Percentiles rank a stretch among this genome's conserved stretches.
phyloP scores from a whole-genome alignment of 2,113 vertebrate species.

The Mirounga angustirostris region DNA sequence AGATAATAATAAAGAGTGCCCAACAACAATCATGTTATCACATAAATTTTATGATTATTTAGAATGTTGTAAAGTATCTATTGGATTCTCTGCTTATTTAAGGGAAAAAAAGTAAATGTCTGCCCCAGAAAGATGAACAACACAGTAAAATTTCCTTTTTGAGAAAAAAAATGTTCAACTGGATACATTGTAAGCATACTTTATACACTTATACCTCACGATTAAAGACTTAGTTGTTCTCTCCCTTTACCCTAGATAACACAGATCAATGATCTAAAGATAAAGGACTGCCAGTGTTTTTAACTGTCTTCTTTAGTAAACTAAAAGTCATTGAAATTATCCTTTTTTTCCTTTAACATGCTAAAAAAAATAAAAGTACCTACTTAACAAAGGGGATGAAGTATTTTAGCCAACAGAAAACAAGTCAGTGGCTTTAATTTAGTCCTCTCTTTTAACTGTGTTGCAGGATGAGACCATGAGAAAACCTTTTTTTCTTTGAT shows the following conservation, averaged over 20 bases:
- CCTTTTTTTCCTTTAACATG: background rate
- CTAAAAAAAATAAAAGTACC: background rate
- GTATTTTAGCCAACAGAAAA: background rate
- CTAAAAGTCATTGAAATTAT: background rate
- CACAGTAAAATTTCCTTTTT: background rate
- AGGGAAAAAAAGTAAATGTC: background rate
- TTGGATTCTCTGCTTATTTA: background rate
- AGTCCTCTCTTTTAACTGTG: background rate
- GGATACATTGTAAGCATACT: background rate
- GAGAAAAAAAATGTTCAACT: background rate
- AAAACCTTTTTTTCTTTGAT: background rate
- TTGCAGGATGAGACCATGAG: background rate
- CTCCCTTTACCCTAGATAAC: background rate
- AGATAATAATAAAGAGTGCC: background rate
- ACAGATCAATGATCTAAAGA: background rate
- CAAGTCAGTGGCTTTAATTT: background rate
- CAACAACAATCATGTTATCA: background rate
- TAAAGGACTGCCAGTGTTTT: background rate
- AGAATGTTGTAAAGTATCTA: background rate
- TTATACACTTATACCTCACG: background rate
- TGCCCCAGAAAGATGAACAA: background rate
- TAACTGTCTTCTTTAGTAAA: background rate
- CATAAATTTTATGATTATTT: constrained; percentile 26
- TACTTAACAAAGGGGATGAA: background rate
- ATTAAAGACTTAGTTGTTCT: constrained; percentile 26